Conservation (phyloP, 2,888 invertebrate genomes). For the Argynnis bischoffii region DNA sequence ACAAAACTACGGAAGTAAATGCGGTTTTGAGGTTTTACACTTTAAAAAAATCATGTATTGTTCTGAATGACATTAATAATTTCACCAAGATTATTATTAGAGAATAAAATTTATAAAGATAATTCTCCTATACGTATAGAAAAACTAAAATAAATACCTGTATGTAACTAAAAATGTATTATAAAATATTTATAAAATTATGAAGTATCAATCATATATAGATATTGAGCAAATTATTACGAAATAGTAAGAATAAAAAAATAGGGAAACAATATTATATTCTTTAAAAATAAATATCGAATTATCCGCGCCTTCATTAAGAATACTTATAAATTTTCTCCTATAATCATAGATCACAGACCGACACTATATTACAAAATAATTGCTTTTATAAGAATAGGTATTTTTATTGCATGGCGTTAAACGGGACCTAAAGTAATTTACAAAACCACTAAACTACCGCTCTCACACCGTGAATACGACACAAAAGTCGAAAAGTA, state of each 20-base stretch:
- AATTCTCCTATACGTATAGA: no score
- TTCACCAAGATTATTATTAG: not conserved
- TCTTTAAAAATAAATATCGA: not conserved
- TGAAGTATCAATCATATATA: no score
- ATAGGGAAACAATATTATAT: no score
- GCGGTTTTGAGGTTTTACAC: conserved; percentile 64
- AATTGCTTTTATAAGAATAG: conserved; percentile 16
- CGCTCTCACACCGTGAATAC: conserved; percentile 60
- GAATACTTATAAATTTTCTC: not conserved
- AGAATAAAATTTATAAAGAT: not conserved
- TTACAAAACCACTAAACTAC: conserved; percentile 67
- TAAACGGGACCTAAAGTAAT: conserved; percentile 60
- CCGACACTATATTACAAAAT: conserved; percentile 18
- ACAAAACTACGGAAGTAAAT: conserved; percentile 62
- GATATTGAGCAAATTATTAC: no score
- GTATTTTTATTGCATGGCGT: conserved; percentile 36
- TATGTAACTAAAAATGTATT: no score
- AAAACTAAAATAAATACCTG: no score
- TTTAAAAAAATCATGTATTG: conserved; percentile 46
- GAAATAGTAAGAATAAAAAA: no score
- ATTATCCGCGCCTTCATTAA: not conserved
- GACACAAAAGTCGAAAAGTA: conserved; percentile 68
- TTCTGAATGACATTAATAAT: conserved; percentile 15
- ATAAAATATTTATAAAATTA: no score
- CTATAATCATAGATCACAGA: conserved; percentile 14